Base-by-base conservation (phyloP, 2,888 invertebrate species). In the Leucania comma region DNA sequence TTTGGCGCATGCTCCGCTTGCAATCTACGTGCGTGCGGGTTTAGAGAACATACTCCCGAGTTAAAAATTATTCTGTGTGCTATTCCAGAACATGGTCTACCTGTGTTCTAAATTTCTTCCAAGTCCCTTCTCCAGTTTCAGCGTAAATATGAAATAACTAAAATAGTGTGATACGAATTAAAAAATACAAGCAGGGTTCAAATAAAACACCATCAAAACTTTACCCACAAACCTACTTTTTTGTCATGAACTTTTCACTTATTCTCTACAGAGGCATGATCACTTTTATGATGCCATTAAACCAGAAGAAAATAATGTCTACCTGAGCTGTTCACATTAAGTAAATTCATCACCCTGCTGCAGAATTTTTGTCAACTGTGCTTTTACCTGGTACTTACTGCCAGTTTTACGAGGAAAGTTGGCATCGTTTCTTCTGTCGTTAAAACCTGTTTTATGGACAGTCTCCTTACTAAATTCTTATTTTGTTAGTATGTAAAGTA, bases 291-390 rank as follows among this genome's bases (percentile, higher is more conserved):
- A 56, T 22, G 12, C 26, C 56, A 71, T 78, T 82, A 81, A 69
- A 69, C 32, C 10, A 24, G 57, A 54, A 48, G 66, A 48, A 59
- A 67, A 78, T 75, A 66, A 81, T 69, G 66, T 68, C 63, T 46
- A 60, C 35, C n/a, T 35, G 26, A 76, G 58, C 58, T 56, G 38
- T 61, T 68, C 48, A 56, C 65, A 68, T 75, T 58, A 80, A 71
- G 51, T 76, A 60, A 72, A 72, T 69, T 80, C 68, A 66, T 77
- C 63, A 82, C 57, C 65, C 22, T 1, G 8, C n/a, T 46, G 48
- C 62, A 72, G 51, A 82, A 82, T 68, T 80, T 76, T 82, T 77
- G 82, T 80, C 83, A 77, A 80, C 76, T 79, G 22, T 61, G 67
- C 70, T 72, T 65, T 67, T 72, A 80, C 80, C 83, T 82, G 74